Percentiles rank a stretch among this genome's conserved stretches.
Evolutionary conservation across 2,888 invertebrate species (phyloP).

Genomic region (Pyrocoelia pectoralis): DNA sequence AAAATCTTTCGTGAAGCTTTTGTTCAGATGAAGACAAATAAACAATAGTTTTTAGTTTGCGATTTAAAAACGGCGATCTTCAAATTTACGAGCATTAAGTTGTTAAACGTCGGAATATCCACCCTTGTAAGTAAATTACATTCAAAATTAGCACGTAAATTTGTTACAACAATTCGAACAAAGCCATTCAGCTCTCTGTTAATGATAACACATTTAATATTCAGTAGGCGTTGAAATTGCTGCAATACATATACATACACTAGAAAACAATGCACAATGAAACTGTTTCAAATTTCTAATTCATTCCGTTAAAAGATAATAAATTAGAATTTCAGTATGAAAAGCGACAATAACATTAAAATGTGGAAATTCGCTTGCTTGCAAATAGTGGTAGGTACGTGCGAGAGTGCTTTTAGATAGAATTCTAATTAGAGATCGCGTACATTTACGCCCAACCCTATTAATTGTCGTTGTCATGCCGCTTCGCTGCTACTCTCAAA

Average conservation of each 20-base stretch:
- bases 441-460: slow-evolving; percentile 1
- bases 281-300: not conserved
- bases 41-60: too few species aligned
- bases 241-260: not conserved
- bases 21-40: too few species aligned
- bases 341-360: not conserved
- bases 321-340: not conserved
- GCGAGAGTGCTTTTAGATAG: not conserved
- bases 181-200: not conserved
- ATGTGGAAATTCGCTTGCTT: not conserved
- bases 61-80: too few species aligned
- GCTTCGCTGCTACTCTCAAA: not conserved
- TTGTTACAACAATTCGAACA: not conserved
- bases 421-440: slow-evolving; percentile 5
- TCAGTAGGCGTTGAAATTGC: slow-evolving; percentile 6
- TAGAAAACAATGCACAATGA: not conserved
- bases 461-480: not conserved
- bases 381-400: not conserved
- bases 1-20: too few species aligned
- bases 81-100: too few species aligned
- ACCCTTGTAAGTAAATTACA: not conserved
- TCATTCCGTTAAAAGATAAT: not conserved
- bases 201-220: slow-evolving; percentile 3
- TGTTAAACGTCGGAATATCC: too few species aligned
- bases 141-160: not conserved